Percentiles rank a stretch among this genome's conserved stretches.
Evolutionary conservation across 1,140 invertebrate species (phyloP).

Genomic region (Drosophila lini): DNA sequence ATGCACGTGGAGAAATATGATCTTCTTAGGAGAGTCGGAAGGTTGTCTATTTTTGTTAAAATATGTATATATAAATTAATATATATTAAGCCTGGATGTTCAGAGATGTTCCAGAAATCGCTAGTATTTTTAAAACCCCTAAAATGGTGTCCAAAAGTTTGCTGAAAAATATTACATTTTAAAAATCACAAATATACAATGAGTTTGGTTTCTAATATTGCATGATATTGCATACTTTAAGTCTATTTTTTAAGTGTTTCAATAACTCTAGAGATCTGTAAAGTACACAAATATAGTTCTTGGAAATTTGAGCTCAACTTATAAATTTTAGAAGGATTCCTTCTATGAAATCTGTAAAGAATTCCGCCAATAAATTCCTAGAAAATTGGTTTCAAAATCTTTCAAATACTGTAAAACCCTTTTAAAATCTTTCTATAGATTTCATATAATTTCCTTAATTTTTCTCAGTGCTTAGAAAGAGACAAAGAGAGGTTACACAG

Average conservation of each 20-base stretch:
- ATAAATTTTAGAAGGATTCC: background rate
- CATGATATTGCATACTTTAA: no score
- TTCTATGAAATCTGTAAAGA: background rate
- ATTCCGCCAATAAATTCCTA: background rate
- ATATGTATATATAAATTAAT: background rate
- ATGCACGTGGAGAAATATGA: constrained; percentile 13
- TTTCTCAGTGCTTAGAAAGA: background rate
- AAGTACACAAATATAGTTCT: no score
- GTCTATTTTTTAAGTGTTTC: no score
- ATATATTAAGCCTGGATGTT: background rate
- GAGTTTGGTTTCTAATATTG: no score
- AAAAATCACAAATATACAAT: no score
- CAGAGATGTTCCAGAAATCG: no score
- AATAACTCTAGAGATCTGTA: no score
- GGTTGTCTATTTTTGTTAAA: background rate
- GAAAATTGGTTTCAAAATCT: rapidly evolving
- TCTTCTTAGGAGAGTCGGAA: background rate
- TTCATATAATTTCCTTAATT: background rate
- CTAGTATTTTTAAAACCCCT: no score
- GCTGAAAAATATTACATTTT: no score
- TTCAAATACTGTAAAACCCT: background rate
- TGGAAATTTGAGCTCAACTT: no score
- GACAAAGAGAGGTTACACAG: background rate
- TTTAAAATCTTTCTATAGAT: no score
- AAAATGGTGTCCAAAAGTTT: no score